Conservation (phyloP, 2,113 vertebrate species). For the Microtus montanus region DNA sequence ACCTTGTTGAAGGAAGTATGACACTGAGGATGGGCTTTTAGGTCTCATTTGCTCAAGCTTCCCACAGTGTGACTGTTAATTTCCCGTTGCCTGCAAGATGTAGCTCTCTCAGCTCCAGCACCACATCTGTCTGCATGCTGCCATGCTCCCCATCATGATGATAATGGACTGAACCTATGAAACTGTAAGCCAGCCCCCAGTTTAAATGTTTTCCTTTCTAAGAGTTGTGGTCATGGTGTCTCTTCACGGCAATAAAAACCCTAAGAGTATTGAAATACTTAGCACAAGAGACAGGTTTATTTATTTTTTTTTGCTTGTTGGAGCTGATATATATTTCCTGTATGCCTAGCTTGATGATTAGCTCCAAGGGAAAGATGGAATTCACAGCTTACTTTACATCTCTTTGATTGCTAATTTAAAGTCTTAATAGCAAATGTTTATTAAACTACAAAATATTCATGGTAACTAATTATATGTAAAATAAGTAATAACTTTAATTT, state of each 20-base stretch:
- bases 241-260: background rate
- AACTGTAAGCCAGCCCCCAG: background rate
- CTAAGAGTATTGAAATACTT: background rate
- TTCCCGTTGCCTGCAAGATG: background rate
- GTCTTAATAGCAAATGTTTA: background rate
- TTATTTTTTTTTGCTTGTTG: background rate
- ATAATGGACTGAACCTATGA: background rate
- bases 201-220: background rate
- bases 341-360: background rate
- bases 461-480: background rate
- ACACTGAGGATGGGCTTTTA: background rate
- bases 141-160: background rate
- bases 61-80: background rate
- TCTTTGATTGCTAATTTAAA: background rate
- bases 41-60: background rate
- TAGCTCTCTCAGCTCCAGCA: background rate
- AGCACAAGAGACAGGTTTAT: background rate
- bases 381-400: background rate
- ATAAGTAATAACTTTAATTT: background rate
- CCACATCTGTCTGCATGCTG: background rate
- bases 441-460: background rate
- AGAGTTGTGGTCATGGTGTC: background rate
- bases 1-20: background rate
- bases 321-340: background rate
- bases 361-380: background rate